Conservation (phyloP, 1,140 invertebrate genomes). For the Drosophila kohkoa region DNA sequence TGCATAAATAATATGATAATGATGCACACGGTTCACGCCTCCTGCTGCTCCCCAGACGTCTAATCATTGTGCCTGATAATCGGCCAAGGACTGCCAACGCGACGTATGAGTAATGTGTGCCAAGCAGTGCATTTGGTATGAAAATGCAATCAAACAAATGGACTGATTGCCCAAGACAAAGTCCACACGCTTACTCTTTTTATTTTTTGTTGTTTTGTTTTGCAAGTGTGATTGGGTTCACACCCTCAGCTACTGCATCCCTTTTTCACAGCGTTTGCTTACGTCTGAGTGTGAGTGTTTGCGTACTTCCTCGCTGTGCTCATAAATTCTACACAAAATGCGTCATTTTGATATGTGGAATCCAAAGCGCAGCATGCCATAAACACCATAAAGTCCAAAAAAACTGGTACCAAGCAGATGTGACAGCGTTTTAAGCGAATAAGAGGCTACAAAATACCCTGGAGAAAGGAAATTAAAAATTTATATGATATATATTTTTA, state of each 20-base stretch:
- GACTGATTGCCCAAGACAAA: constrained; percentile 35
- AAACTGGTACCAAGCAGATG: constrained; percentile 20
- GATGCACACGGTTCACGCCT: not conserved
- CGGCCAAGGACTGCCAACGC: constrained; percentile 35
- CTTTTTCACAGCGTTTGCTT: constrained; percentile 16
- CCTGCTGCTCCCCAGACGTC: not conserved
- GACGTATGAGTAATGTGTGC: constrained; percentile 67
- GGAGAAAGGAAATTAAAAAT: too few species aligned
- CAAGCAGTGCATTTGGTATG: constrained; percentile 55
- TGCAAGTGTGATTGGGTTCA: constrained; percentile 9
- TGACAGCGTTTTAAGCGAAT: not conserved
- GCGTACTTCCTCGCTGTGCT: constrained; percentile 1
- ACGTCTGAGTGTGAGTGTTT: constrained; percentile 9
- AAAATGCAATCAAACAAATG: constrained; percentile 79
- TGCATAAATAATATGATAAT: constrained; percentile 45
- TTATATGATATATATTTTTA: too few species aligned
- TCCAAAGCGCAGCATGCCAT: constrained; percentile 67
- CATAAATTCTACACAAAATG: constrained; percentile 36
- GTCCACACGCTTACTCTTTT: not conserved
- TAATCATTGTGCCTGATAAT: constrained; percentile 12
- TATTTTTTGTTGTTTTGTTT: too few species aligned
- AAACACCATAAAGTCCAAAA: constrained; percentile 49
- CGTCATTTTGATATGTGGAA: constrained; percentile 58
- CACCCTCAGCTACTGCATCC: constrained; percentile 2
- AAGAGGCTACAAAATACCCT: not conserved